Evolutionary conservation across 2,113 vertebrate species (phyloP), one percentile per base, ranked within the genome.

Genomic region (Physeter macrocephalus): DNA sequence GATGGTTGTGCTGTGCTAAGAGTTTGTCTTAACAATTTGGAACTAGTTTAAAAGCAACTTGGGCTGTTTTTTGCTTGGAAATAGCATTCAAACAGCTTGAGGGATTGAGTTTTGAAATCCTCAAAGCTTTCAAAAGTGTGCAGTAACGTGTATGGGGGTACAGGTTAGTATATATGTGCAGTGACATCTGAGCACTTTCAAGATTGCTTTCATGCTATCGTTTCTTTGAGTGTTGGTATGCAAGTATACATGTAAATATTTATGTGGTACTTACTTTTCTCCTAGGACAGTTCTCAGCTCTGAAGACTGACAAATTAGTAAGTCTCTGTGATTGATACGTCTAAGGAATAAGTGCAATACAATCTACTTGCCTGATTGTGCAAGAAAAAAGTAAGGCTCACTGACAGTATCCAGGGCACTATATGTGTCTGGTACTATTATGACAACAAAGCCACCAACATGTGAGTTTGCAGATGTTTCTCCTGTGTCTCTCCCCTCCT

Each of bases 11-110:
- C 46, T 66, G 29, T 74, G 75, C 34, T 96, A 74, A 88, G 52
- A 62, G 77, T 74, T 88, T 92, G 21, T 12, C 18, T 90, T 91
- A 88, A 75, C 64, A 81, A 80, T 57, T 90, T 78, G 64, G 62
- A 93, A 43, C 49, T 71, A 21, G 41, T 89, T 88, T 84, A 62
- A 88, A 93, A 89, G n/a, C 72, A 66, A 82, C 18, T 81, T 61
- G 77, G 23, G 20, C 64, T 69, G 71, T 91, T 85, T 82, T 96
- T 94, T 96, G n/a, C 57, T 92, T 95, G 41, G 74, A 78, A 74
- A 77, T 84, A 34, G 11, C 8, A 7, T 75, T 72, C 62, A 62
- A 66, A 49, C 13, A 78, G 84, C 62, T 67, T 39, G 27, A 66
- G 54, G 46, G 27, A 36, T 77, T 46, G 27, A 43, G 17, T 31